Conservation (phyloP, 92 coral and sea anemone species). For the Actinernus sp. region DNA sequence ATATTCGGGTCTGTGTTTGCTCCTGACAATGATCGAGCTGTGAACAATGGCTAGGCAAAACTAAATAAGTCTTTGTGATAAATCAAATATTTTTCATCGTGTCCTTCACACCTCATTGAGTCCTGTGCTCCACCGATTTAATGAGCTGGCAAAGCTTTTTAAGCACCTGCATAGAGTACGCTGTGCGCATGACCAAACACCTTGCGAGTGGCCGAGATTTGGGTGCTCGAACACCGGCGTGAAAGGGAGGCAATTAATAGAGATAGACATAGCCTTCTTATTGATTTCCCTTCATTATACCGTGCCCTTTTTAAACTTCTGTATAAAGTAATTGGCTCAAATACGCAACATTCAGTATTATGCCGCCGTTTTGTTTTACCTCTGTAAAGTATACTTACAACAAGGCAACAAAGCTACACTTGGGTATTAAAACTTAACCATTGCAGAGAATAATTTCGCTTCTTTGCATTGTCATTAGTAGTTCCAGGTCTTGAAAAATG, state of each 20-base stretch:
- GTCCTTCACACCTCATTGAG: slow-evolving; percentile 97
- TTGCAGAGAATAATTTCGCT: too few species aligned
- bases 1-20: slow-evolving; percentile 76
- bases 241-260: slow-evolving; percentile 17
- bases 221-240: slow-evolving; percentile 25
- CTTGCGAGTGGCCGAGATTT: slow-evolving; percentile 71
- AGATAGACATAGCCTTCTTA: not conserved
- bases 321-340: not conserved
- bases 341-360: not conserved
- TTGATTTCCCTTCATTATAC: slow-evolving; percentile 9
- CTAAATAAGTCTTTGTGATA: slow-evolving; percentile 99
- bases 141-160: slow-evolving; percentile 79
- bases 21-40: slow-evolving; percentile 91
- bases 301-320: slow-evolving; percentile 1
- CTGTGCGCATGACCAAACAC: slow-evolving; percentile 72
- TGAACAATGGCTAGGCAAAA: slow-evolving; percentile 97
- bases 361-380: not conserved
- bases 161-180: slow-evolving; percentile 76
- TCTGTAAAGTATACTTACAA: not conserved
- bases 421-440: too few species aligned
- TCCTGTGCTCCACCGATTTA: slow-evolving; percentile 60
- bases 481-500: too few species aligned
- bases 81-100: slow-evolving; percentile 99
- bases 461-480: too few species aligned
- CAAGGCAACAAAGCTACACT: too few species aligned